Evolutionary conservation across 2,888 invertebrate species (phyloP).

Genomic region (Drosophila mulleri): DNA sequence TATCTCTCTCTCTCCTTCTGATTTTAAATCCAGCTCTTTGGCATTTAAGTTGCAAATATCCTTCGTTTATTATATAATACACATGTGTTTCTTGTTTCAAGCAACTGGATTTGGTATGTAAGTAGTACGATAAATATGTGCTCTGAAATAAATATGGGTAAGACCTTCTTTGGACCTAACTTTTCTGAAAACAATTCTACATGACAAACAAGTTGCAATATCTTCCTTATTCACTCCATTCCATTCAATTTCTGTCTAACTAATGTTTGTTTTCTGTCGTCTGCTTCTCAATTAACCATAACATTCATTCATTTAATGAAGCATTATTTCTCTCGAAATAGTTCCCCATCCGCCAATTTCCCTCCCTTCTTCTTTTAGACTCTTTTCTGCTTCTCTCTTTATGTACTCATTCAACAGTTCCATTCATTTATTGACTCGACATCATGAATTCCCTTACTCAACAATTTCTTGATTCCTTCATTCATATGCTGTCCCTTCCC

Average conservation of each 20-base stretch:
- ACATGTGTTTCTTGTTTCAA: not conserved
- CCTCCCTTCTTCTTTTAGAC: no score
- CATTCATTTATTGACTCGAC: not conserved
- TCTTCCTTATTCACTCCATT: not conserved
- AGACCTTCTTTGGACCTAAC: not conserved
- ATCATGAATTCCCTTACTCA: not conserved
- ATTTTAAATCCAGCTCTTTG: not conserved
- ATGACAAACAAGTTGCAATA: no score
- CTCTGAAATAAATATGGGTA: not conserved
- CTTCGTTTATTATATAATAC: not conserved
- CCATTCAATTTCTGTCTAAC: not conserved
- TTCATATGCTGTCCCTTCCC: not conserved
- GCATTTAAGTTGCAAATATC: not conserved
- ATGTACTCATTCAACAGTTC: not conserved
- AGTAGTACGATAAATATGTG: not conserved
- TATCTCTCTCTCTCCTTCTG: not conserved
- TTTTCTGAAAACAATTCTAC: not conserved
- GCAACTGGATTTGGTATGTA: conserved; percentile 10
- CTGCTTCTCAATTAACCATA: not conserved
- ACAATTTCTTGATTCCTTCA: not conserved
- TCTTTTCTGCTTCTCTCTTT: not conserved
- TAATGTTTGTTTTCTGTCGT: not conserved
- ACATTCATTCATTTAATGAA: not conserved
- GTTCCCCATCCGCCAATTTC: not conserved
- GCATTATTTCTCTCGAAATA: not conserved